Evolutionary conservation across 1,140 invertebrate genomes (phyloP), one percentile per base, ranked within the genome.

Genomic region (Drosophila fuyamai): DNA sequence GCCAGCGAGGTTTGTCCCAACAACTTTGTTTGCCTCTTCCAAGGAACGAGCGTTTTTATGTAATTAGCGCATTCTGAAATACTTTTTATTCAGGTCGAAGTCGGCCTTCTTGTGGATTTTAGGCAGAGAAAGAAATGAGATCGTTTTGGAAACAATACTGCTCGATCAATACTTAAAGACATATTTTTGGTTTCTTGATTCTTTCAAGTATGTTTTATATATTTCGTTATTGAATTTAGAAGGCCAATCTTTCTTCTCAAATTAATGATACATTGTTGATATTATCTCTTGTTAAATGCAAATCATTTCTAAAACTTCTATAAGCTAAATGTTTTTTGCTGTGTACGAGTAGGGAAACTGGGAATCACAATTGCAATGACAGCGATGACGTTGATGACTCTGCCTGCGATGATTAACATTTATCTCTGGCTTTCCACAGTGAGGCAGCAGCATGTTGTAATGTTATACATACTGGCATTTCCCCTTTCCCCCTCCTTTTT

Each of bases 11-110:
- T 29, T 36, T 61, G 12, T 40, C 0, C 41, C 14, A 13, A 35
- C 32, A 56, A 60, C 73, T 61, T 68, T 68, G 67, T 57, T 67
- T 73, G 51, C 18, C 53, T 54, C 60, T 85, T 75, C 61, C 70
- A 72, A 68, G 61, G 75, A 86, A 83, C 18, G 66, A 68, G 56
- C 60, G 67, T 89, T 76, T 89, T 83, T 47, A 79, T 81, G 74
- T 89, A 84, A 90, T 89, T 89, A 89, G 74, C 70, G 85, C 81
- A 68, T 80, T 88, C 62, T 80, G 77, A 89, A 84, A 88, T 88
- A 54, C 67, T 81, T 84, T 76, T 79, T 76, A 86, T 86, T 71
- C 83, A 89, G 84, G 84, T 88, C 77, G 47, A 51, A 44, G 41
- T 16, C 41, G 14, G 84, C 38, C 56, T 67, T 56, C 50, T 29